phyloP scores from a whole-genome alignment of 2,797 vertebrate genomes.

The Iguana delicatissima region DNA sequence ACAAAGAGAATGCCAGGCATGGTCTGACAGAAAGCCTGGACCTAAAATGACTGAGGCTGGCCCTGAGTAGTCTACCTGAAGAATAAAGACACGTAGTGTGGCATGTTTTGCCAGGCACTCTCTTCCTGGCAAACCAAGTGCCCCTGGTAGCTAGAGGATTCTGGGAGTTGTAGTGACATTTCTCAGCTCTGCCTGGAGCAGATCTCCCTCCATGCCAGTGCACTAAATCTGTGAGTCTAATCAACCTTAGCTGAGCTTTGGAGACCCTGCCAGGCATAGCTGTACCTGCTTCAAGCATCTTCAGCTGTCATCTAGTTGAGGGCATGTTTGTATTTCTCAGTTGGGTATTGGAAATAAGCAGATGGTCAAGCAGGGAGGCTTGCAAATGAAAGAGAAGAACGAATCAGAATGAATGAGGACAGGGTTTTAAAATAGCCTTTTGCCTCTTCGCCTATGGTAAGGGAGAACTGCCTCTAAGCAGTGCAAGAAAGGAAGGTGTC shows the following conservation, averaged over 20 bases:
- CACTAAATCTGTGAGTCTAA: slow-evolving; percentile 11
- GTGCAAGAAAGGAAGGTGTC: background rate
- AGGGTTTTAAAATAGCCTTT: background rate
- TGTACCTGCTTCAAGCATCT: slow-evolving; percentile 10
- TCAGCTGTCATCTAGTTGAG: background rate
- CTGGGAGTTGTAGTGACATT: too few relatives aligned
- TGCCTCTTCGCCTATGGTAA: background rate
- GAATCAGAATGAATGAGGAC: background rate
- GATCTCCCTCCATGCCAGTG: background rate
- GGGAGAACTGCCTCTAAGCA: background rate
- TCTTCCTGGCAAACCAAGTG: too few relatives aligned
- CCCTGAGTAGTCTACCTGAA: background rate
- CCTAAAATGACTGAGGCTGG: too few relatives aligned
- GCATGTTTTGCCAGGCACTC: too few relatives aligned
- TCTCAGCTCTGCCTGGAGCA: background rate
- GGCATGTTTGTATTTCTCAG: background rate
- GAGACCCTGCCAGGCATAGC: background rate
- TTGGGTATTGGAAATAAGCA: background rate
- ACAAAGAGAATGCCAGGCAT: too few relatives aligned
- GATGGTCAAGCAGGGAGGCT: background rate
- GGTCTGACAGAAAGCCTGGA: too few relatives aligned
- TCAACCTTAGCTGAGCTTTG: background rate
- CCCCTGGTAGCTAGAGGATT: too few relatives aligned
- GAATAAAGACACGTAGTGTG: too few relatives aligned
- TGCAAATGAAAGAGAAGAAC: background rate